Evolutionary conservation across 30 jellyfish, hydroid and myxozoan species (phyloP), one percentile per base, ranked within the genome.

Genomic region (Turritopsis dohrnii): DNA sequence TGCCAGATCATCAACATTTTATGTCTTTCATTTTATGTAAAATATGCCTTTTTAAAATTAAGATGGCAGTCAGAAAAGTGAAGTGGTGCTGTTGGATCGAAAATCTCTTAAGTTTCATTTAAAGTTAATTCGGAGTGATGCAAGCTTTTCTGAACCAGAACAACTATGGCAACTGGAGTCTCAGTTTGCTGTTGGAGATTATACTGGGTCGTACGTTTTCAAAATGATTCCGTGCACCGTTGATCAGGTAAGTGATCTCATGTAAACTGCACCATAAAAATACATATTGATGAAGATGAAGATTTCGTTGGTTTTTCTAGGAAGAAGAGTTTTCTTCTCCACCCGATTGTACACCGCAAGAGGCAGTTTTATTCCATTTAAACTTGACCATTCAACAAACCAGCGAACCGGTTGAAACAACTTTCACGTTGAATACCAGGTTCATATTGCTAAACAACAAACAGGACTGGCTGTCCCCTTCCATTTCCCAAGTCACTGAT

Each of bases 351-450:
- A 86, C 96, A 0, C 99, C 99, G 7, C 80, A 94, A 71, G 88
- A 82, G 71, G 89, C 96, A 29, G 85, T 94, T 77, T 81, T 94
- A 71, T 94, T 94, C 66, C 80, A 85, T 41, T 85, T 94, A 54
- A 95, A 95, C 71, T 75, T 94, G 94, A 85, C 97, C 41, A 89
- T 94, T 88, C 99, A 94, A 91, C 99, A 94, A 71, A 94, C 99
- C 66, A 94, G 96, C 31, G 96, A 88, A 28, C 95, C 99, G 66
- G 99, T 86, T 74, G 96, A 89, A 86, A 92, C 99, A 25, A 79
- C 95, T 52, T 94, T 94, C 90, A 88, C 94, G 65, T 75, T 94
- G 89, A 89, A 94, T 66, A 94, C 99, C 79, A 89, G 96, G 88
- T 94, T 94, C 65, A 76, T 80, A 86, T 54, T 94, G 84, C 53